phyloP scores from a whole-genome alignment of 2,888 invertebrate genomes.

The Atherix ibis region DNA sequence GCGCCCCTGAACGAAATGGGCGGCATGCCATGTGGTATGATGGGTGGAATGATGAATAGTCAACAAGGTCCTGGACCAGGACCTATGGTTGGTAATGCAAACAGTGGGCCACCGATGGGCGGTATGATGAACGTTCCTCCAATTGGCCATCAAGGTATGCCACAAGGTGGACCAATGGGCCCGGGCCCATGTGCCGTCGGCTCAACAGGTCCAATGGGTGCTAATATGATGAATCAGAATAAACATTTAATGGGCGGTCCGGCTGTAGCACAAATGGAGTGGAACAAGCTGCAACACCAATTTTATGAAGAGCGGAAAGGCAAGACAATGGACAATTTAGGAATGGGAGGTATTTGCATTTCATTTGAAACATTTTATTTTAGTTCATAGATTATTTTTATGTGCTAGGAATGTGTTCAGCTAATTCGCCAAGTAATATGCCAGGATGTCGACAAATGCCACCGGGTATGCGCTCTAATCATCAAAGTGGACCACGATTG shows the following conservation, averaged over 20 bases:
- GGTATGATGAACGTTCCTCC: slow-evolving; percentile 10
- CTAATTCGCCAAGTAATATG: neutral
- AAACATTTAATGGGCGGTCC: slow-evolving; percentile 14
- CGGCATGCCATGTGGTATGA: slow-evolving; percentile 8
- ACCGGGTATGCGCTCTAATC: slow-evolving; percentile 6
- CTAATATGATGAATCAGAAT: slow-evolving; percentile 9
- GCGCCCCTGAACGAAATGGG: slow-evolving; percentile 3
- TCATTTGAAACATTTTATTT: neutral
- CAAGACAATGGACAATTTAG: slow-evolving; percentile 17
- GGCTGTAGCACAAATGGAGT: slow-evolving; percentile 58
- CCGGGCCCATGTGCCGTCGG: no score
- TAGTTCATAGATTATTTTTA: neutral
- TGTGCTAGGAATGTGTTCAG: neutral
- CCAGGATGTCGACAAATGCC: slow-evolving; percentile 10
- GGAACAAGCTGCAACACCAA: slow-evolving; percentile 82
- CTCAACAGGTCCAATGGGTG: slow-evolving; percentile 11
- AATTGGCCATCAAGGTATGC: slow-evolving; percentile 12
- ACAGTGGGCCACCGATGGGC: slow-evolving; percentile 7
- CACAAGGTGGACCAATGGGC: slow-evolving; percentile 10
- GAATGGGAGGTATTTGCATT: slow-evolving; percentile 5
- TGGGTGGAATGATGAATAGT: slow-evolving; percentile 8
- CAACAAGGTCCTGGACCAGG: slow-evolving; percentile 3
- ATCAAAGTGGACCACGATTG: slow-evolving; percentile 28
- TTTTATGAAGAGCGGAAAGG: slow-evolving; percentile 55
- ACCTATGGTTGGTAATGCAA: slow-evolving; percentile 4